Conservation (phyloP, 1,140 invertebrate genomes). For the Euura saliciscinereae region DNA sequence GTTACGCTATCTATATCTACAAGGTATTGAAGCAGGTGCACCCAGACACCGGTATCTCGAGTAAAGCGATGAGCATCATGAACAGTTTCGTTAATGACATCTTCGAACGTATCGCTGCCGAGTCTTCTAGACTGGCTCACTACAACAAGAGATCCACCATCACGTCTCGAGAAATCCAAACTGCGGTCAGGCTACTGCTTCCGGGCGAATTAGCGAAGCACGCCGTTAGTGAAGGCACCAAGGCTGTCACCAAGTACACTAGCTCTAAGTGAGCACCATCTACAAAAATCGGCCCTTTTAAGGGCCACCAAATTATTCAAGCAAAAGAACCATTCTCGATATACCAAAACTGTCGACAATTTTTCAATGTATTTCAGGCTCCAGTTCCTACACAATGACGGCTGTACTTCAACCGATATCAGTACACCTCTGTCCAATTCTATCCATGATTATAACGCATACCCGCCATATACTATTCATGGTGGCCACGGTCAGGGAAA, state of each 20-base stretch:
- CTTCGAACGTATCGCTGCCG: conserved; percentile 72
- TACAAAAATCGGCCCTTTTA: conserved; percentile 37
- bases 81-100: conserved; percentile 72
- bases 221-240: conserved; percentile 64
- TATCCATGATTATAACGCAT: too few species aligned
- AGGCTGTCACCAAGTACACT: conserved; percentile 63
- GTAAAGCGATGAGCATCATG: conserved; percentile 68
- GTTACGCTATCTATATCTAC: conserved; percentile 74
- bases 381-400: too few species aligned
- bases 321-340: background rate
- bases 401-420: too few species aligned
- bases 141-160: conserved; percentile 70
- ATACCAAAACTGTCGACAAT: background rate
- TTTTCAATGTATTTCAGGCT: too few species aligned
- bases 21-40: conserved; percentile 76
- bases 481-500: too few species aligned
- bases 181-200: conserved; percentile 54
- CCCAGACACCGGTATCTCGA: conserved; percentile 71
- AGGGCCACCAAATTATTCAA: conserved; percentile 55
- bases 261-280: conserved; percentile 16
- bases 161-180: conserved; percentile 55
- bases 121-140: conserved; percentile 71
- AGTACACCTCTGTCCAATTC: too few species aligned
- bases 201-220: conserved; percentile 57
- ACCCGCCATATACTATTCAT: too few species aligned